Conservation (phyloP, 2,113 vertebrate species). For the Chelonoidis abingdonii region DNA sequence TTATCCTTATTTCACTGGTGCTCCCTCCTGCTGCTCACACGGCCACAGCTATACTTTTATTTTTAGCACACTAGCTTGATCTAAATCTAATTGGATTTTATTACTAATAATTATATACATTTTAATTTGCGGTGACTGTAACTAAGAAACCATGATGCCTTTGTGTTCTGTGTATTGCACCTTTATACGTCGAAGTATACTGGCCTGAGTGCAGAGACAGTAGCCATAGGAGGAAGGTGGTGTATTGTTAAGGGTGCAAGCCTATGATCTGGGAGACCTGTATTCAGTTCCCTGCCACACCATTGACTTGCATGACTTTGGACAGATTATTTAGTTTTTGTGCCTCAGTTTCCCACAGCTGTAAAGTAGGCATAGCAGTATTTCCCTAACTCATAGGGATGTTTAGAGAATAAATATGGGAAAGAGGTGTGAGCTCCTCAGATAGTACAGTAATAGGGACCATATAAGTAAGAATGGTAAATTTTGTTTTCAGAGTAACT, state of each 20-base stretch:
- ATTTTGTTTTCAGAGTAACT: too few species aligned
- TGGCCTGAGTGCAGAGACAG: not conserved
- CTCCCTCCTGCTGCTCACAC: rapidly evolving
- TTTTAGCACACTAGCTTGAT: not conserved
- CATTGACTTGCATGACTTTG: not conserved
- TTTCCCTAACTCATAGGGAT: too few species aligned
- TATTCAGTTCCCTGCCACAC: not conserved
- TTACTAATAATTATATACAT: not conserved
- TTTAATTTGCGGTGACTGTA: not conserved
- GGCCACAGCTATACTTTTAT: not conserved
- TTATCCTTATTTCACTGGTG: not conserved
- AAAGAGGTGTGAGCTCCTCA: too few species aligned
- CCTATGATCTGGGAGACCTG: not conserved
- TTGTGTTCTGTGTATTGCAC: not conserved
- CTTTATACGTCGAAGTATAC: not conserved
- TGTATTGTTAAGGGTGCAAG: not conserved
- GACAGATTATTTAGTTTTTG: not conserved
- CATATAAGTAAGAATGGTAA: too few species aligned
- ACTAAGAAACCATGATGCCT: not conserved
- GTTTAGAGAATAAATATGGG: too few species aligned
- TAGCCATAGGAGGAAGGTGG: not conserved
- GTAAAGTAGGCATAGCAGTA: too few species aligned
- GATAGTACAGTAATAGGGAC: too few species aligned
- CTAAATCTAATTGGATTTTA: not conserved
- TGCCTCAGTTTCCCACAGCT: too few species aligned